A percentile compares a stretch with the other conserved stretches of the same genome.
phyloP scores from a whole-genome alignment of 2,113 vertebrate species.

The Orientallactaga bullata region DNA sequence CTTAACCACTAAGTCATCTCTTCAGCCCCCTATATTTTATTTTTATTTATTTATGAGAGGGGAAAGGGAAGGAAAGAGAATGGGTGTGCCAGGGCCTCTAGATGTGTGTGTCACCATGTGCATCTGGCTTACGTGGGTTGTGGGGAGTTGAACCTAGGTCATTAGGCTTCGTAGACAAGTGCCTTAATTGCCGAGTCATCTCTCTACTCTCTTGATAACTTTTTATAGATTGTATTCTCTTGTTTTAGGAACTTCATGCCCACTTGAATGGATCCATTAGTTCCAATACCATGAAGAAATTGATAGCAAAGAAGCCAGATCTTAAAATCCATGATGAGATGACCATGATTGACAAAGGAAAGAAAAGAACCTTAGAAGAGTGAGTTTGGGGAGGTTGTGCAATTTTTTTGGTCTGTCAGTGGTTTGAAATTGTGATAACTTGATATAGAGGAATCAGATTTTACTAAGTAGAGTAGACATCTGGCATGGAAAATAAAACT shows the following conservation, averaged over 20 bases:
- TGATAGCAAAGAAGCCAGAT: slow-evolving; percentile 91
- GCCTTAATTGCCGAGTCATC: too few species aligned
- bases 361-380: slow-evolving; percentile 94
- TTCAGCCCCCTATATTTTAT: too few species aligned
- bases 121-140: too few species aligned
- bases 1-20: too few species aligned
- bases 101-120: too few species aligned
- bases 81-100: too few species aligned
- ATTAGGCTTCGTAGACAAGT: too few species aligned
- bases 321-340: slow-evolving; percentile 92
- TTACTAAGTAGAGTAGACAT: slow-evolving; percentile 27
- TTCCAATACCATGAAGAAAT: slow-evolving; percentile 92
- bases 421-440: slow-evolving; percentile 59
- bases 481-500: neutral
- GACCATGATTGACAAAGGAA: slow-evolving; percentile 94
- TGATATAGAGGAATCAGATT: slow-evolving; percentile 59
- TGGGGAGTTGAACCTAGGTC: too few species aligned
- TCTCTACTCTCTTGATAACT: neutral
- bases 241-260: slow-evolving; percentile 95
- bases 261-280: slow-evolving; percentile 98
- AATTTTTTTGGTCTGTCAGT: neutral
- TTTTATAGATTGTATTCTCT: slow-evolving; percentile 53
- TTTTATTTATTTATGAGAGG: too few species aligned
- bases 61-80: too few species aligned
- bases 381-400: slow-evolving; percentile 83